phyloP scores from a whole-genome alignment of 1,140 invertebrate species.

The Euwallacea similis region DNA sequence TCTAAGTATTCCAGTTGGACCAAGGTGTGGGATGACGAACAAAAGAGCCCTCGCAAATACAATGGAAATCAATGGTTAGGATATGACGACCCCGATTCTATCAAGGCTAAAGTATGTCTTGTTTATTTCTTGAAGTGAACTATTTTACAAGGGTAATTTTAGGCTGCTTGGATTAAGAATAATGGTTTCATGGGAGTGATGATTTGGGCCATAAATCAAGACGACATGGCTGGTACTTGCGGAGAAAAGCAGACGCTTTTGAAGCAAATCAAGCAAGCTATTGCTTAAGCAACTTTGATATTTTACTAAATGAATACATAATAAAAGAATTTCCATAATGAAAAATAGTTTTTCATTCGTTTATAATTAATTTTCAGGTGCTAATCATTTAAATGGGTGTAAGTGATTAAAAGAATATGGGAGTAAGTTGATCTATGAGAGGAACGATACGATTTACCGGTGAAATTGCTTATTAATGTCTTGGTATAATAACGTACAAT shows the following conservation, averaged over 20 bases:
- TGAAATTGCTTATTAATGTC: too few relatives aligned
- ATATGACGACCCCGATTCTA: constrained; percentile 37
- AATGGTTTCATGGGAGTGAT: constrained; percentile 27
- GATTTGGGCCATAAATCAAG: constrained; percentile 30
- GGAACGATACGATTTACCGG: too few relatives aligned
- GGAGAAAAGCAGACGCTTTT: constrained; percentile 26
- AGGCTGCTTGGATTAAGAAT: constrained; percentile 29
- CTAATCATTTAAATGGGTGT: not conserved
- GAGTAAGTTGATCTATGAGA: too few relatives aligned
- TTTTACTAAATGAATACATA: not conserved
- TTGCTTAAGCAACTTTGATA: constrained; percentile 1
- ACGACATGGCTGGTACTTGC: constrained; percentile 29
- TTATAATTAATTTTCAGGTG: not conserved
- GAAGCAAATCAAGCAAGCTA: constrained; percentile 15
- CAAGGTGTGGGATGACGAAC: constrained; percentile 36
- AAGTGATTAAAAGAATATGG: not conserved
- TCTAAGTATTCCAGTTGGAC: constrained; percentile 50
- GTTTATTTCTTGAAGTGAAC: not conserved
- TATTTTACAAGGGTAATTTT: not conserved
- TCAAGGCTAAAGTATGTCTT: constrained; percentile 25
- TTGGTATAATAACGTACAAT: too few relatives aligned
- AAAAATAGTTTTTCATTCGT: constrained; percentile 1
- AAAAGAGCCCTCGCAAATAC: constrained; percentile 37
- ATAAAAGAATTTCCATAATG: constrained; percentile 1
- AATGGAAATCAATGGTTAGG: constrained; percentile 34